Evolutionary conservation across 2,888 invertebrate genomes (phyloP).

Genomic region (Tetranychus truncatus): DNA sequence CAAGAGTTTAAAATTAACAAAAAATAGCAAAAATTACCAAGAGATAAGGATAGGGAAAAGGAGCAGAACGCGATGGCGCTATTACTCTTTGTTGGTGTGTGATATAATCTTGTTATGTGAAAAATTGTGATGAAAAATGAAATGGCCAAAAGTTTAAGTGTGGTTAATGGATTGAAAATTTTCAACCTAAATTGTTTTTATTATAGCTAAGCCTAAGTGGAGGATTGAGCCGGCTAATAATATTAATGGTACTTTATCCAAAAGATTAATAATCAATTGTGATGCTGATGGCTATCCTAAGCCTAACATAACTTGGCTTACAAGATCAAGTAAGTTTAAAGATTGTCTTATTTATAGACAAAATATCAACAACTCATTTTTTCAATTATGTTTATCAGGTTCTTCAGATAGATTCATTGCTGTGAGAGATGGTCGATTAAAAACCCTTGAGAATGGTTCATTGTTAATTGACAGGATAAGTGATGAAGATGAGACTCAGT

Average conservation of each 20-base stretch:
- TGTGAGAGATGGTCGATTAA: background rate
- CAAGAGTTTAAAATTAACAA: no score
- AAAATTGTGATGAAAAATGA: no score
- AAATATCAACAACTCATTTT: background rate
- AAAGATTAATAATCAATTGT: conserved; percentile 21
- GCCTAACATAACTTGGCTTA: conserved; percentile 25
- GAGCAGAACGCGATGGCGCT: no score
- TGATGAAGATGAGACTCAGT: conserved; percentile 22
- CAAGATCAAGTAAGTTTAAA: conserved; percentile 9
- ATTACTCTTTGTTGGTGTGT: background rate
- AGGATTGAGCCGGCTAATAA: background rate
- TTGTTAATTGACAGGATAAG: background rate
- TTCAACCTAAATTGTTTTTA: no score
- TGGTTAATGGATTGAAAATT: no score
- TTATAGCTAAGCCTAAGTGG: conserved; percentile 4
- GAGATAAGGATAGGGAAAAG: no score
- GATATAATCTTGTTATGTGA: background rate
- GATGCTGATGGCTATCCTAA: conserved; percentile 25
- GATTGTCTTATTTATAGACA: background rate
- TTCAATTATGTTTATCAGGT: background rate
- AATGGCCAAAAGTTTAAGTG: no score
- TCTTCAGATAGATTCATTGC: background rate
- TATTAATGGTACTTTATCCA: background rate
- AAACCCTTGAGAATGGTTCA: conserved; percentile 8
- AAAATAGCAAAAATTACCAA: no score